phyloP scores from a whole-genome alignment of 2,888 invertebrate species.

The Molorchus minor region DNA sequence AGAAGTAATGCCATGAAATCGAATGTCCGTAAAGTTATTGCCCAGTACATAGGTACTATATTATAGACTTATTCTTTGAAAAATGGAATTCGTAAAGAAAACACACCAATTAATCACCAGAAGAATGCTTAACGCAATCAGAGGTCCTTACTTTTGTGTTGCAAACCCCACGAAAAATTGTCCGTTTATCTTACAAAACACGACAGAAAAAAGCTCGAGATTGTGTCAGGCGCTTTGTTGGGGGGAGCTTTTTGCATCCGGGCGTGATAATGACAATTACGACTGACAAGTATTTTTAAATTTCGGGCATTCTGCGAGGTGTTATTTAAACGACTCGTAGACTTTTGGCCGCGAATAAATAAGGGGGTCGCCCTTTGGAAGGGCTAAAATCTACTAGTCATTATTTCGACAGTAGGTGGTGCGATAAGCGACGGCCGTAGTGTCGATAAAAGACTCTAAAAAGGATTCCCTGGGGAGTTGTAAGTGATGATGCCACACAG shows the following conservation, averaged over 20 bases:
- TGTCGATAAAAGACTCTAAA: constrained; percentile 56
- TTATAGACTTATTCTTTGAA: no score
- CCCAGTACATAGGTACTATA: no score
- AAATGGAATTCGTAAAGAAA: no score
- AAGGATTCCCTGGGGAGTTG: constrained; percentile 52
- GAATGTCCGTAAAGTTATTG: no score
- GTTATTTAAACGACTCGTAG: constrained; percentile 33
- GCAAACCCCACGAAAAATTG: constrained; percentile 21
- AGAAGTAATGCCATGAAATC: no score
- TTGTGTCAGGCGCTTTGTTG: constrained; percentile 41
- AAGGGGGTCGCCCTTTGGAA: constrained; percentile 23
- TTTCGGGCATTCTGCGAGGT: constrained; percentile 30
- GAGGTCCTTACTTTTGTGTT: background rate
- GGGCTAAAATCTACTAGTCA: constrained; percentile 42
- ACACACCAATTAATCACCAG: constrained; percentile 16
- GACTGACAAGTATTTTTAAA: constrained; percentile 45
- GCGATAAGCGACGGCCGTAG: constrained; percentile 53
- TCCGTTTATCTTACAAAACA: constrained; percentile 31
- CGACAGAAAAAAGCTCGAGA: constrained; percentile 33
- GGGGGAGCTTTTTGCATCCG: constrained; percentile 37
- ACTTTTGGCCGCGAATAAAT: constrained; percentile 41
- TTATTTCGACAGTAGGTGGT: constrained; percentile 51
- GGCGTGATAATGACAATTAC: constrained; percentile 45
- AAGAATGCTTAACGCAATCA: background rate
- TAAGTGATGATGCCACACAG: constrained; percentile 50